These are phyloP conservation scores for Pimephales promelas DNA, from an alignment of 2,113 vertebrate species.

Conservation along the genomic window DNA sequence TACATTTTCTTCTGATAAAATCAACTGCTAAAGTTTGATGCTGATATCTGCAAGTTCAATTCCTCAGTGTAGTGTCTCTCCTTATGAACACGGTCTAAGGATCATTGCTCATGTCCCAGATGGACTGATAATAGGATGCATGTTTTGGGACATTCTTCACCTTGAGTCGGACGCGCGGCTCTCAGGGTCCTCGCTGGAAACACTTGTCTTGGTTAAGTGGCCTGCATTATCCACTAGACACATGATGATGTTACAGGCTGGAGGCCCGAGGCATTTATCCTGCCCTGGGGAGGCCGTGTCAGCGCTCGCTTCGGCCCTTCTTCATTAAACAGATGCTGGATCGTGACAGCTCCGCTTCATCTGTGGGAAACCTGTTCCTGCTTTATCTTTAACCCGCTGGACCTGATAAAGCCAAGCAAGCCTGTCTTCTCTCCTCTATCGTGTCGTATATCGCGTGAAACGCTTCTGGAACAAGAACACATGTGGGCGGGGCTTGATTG, in stretches of 20 bases:
- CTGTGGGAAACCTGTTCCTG: constrained; percentile 51
- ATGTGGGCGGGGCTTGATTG: no score
- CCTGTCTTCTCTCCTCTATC: no score
- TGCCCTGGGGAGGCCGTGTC: constrained; percentile 58
- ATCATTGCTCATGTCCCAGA: constrained; percentile 63
- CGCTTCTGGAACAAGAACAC: no score
- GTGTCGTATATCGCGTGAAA: no score
- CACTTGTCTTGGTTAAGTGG: constrained; percentile 69
- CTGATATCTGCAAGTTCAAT: no score
- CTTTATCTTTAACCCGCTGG: not conserved
- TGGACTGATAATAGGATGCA: constrained; percentile 57
- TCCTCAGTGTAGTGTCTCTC: no score
- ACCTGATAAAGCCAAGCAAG: not conserved
- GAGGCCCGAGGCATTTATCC: constrained; percentile 68
- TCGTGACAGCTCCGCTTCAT: constrained; percentile 65
- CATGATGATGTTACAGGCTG: constrained; percentile 66
- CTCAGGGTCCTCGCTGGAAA: constrained; percentile 62
- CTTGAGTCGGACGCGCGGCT: constrained; percentile 61
- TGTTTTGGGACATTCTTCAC: constrained; percentile 70
- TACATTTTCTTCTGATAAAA: no score
- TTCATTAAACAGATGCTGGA: constrained; percentile 48
- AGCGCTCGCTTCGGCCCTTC: constrained; percentile 39
- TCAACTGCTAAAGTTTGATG: no score
- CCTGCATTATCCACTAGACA: constrained; percentile 66
- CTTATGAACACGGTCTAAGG: constrained; percentile 48